These are phyloP conservation scores for Notothenia rossii DNA, from an alignment of 2,113 vertebrate species.

Conservation along the genomic window DNA sequence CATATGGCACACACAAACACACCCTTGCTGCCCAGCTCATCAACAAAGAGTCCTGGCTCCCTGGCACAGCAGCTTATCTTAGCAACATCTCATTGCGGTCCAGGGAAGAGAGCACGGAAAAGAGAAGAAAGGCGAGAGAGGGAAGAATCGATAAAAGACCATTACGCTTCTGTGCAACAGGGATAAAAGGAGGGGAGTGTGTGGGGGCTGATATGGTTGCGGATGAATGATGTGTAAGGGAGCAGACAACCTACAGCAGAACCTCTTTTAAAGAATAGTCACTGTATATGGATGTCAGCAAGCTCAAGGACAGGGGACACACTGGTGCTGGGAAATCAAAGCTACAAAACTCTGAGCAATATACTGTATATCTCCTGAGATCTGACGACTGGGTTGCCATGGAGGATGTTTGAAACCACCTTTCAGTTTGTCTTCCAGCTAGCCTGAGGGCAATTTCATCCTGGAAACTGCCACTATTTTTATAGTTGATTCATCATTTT, in stretches of 20 bases:
- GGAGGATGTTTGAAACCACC: slow-evolving; percentile 7
- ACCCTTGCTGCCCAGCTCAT: slow-evolving; percentile 1
- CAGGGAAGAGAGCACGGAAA: slow-evolving; percentile 50
- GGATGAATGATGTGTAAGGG: slow-evolving; percentile 66
- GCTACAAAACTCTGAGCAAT: not conserved
- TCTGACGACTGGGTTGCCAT: slow-evolving; percentile 5
- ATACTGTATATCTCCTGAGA: slow-evolving; percentile 7
- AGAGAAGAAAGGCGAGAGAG: slow-evolving; percentile 46
- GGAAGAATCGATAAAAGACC: slow-evolving; percentile 79
- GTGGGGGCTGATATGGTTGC: slow-evolving; percentile 63
- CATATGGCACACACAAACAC: slow-evolving; percentile 11
- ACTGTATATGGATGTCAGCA: slow-evolving; percentile 15
- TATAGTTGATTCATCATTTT: not conserved
- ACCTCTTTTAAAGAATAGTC: slow-evolving; percentile 38
- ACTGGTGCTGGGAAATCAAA: slow-evolving; percentile 16
- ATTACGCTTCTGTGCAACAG: slow-evolving; percentile 70
- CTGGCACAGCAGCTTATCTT: slow-evolving; percentile 62
- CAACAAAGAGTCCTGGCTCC: slow-evolving; percentile 20
- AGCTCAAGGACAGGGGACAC: slow-evolving; percentile 71
- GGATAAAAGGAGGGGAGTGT: slow-evolving; percentile 47
- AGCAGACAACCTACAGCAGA: slow-evolving; percentile 49
- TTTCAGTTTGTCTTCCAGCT: slow-evolving; percentile 6
- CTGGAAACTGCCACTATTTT: not conserved
- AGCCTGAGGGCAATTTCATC: not conserved
- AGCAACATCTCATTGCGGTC: slow-evolving; percentile 66